phyloP scores from a whole-genome alignment of 2,888 invertebrate species.

The Phorcus lineatus region DNA sequence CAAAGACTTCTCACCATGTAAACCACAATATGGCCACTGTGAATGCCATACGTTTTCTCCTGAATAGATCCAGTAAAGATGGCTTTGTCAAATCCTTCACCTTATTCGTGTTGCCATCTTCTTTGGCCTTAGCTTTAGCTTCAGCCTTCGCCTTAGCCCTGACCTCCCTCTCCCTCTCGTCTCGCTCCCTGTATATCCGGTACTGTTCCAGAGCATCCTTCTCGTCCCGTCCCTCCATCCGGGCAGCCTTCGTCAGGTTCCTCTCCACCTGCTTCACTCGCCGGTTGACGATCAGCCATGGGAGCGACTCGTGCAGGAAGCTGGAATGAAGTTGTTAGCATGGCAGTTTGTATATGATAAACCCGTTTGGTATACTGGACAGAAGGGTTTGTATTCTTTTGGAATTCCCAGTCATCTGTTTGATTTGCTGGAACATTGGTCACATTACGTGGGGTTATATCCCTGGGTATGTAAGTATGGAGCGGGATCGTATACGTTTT shows the following conservation, averaged over 20 bases:
- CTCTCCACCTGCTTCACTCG: slow-evolving; percentile 41
- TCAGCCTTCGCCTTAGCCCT: not conserved
- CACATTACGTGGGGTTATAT: too few relatives aligned
- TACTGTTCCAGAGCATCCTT: slow-evolving; percentile 25
- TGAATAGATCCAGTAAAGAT: slow-evolving; percentile 47
- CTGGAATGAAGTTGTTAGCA: slow-evolving; percentile 34
- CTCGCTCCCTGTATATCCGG: not conserved
- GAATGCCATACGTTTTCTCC: slow-evolving; percentile 43
- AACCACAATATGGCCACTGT: slow-evolving; percentile 50
- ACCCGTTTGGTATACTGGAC: too few relatives aligned
- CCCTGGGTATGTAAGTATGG: too few relatives aligned
- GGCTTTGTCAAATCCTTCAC: not conserved
- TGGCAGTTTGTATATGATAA: too few relatives aligned
- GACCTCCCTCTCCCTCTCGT: not conserved
- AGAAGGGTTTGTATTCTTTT: too few relatives aligned
- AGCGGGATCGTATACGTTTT: too few relatives aligned
- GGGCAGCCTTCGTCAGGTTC: slow-evolving; percentile 49
- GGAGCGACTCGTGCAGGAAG: slow-evolving; percentile 54
- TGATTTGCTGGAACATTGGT: too few relatives aligned
- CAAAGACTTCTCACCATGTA: slow-evolving; percentile 44
- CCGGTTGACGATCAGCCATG: slow-evolving; percentile 58
- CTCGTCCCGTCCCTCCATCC: slow-evolving; percentile 45
- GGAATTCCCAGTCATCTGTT: too few relatives aligned
- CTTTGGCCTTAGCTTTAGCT: not conserved
- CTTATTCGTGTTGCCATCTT: slow-evolving; percentile 32